phyloP scores from a whole-genome alignment of 64 coral and sea anemone species.

The Actinia tenebrosa region DNA sequence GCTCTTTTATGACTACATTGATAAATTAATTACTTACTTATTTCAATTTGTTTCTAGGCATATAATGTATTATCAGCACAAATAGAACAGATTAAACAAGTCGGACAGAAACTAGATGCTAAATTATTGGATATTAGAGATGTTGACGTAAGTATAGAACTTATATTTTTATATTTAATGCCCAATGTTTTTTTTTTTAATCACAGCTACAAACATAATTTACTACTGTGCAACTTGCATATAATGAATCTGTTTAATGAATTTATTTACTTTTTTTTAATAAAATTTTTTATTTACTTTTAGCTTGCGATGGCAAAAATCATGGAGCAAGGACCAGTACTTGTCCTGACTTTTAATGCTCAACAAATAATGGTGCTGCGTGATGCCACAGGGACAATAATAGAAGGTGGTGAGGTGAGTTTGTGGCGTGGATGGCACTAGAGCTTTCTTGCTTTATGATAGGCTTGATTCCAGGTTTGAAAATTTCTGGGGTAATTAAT shows the following conservation, averaged over 20 bases:
- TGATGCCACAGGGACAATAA: constrained; percentile 75
- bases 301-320: constrained; percentile 96
- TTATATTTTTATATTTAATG: background rate
- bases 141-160: constrained; percentile 73
- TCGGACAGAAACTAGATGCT: constrained; percentile 81
- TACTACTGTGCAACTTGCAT: too few relatives aligned
- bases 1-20: too few relatives aligned
- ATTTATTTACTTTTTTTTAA: background rate
- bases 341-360: constrained; percentile 87
- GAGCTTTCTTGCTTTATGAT: too few relatives aligned
- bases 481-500: too few relatives aligned
- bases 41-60: constrained; percentile 40
- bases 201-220: too few relatives aligned
- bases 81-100: constrained; percentile 86
- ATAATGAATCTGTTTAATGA: too few relatives aligned
- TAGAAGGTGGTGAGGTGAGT: constrained; percentile 96
- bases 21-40: too few relatives aligned
- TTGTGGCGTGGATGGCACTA: background rate
- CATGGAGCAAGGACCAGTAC: constrained; percentile 97
- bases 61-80: constrained; percentile 94
- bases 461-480: too few relatives aligned
- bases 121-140: constrained; percentile 96
- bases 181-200: too few relatives aligned
- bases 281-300: background rate
- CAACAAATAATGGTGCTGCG: constrained; percentile 83